A percentile compares a stretch with the other conserved stretches of the same genome.
Conservation (phyloP, 2,113 vertebrate species). For the Hippocampus guttulatus region DNA sequence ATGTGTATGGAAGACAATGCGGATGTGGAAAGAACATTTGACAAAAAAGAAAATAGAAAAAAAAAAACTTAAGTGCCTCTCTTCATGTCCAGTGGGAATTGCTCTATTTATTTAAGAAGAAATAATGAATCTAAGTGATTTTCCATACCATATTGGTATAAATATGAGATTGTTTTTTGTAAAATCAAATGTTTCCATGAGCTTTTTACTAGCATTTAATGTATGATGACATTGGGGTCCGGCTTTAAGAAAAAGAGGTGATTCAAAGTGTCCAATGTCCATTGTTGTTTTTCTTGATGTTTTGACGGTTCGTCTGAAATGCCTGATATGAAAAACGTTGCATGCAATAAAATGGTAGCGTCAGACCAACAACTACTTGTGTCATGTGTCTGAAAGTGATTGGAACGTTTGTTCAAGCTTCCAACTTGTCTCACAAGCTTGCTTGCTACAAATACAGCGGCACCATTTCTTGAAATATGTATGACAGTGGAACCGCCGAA, state of each 20-base stretch:
- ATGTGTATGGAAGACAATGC: slow-evolving; percentile 63
- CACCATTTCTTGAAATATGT: not conserved
- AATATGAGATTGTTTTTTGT: slow-evolving; percentile 73
- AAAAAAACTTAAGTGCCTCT: slow-evolving; percentile 75
- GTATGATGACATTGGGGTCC: slow-evolving; percentile 66
- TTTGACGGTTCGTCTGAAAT: slow-evolving; percentile 58
- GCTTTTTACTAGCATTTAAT: slow-evolving; percentile 68
- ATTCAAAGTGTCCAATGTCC: slow-evolving; percentile 57
- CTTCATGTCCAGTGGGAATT: slow-evolving; percentile 72
- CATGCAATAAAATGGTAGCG: slow-evolving; percentile 65
- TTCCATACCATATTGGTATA: slow-evolving; percentile 84
- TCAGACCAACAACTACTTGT: slow-evolving; percentile 44
- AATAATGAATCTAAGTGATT: slow-evolving; percentile 73
- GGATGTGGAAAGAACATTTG: slow-evolving; percentile 62
- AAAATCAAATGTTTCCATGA: slow-evolving; percentile 75
- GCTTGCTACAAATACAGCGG: not conserved
- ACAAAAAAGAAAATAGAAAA: slow-evolving; percentile 52
- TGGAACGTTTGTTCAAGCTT: too few species aligned
- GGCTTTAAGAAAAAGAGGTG: slow-evolving; percentile 63
- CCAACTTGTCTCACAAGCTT: too few species aligned
- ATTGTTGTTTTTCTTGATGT: slow-evolving; percentile 52
- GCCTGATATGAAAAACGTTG: slow-evolving; percentile 43
- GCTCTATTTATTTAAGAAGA: slow-evolving; percentile 77
- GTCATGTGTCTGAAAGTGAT: not conserved
- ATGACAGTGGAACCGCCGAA: too few species aligned